Conservation (phyloP, 2,888 invertebrate genomes). For the Aromia moschata region DNA sequence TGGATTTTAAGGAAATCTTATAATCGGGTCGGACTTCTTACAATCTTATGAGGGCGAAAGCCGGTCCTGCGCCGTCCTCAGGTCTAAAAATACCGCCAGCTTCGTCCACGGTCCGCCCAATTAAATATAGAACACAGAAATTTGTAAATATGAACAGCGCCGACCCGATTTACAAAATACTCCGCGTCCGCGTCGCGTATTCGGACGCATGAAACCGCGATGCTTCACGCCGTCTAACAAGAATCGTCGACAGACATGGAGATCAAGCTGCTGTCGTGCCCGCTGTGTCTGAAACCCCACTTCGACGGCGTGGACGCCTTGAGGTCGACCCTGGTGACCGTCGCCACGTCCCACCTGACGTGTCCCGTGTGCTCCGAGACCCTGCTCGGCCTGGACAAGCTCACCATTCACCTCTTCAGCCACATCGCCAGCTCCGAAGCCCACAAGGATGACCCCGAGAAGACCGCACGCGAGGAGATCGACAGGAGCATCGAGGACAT, state of each 20-base stretch:
- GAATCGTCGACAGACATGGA: too few species aligned
- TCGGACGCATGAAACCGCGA: too few species aligned
- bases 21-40: too few species aligned
- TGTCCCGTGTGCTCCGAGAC: conserved; percentile 84
- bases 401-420: conserved; percentile 84
- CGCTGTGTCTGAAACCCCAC: conserved; percentile 78
- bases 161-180: conserved; percentile 17
- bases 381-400: conserved; percentile 80
- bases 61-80: neutral
- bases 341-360: conserved; percentile 76
- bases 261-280: conserved; percentile 72
- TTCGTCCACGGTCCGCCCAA: conserved; percentile 13
- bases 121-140: conserved; percentile 30
- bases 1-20: too few species aligned
- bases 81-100: conserved; percentile 16
- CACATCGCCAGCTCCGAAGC: conserved; percentile 20
- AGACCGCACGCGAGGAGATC: conserved; percentile 47
- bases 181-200: conserved; percentile 8
- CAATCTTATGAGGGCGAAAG: too few species aligned
- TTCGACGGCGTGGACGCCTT: conserved; percentile 77
- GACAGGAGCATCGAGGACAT: conserved; percentile 47
- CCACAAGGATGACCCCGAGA: neutral
- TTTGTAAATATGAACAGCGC: conserved; percentile 23
- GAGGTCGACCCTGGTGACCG: conserved; percentile 76
- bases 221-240: too few species aligned